Evolutionary conservation across 2,797 vertebrate genomes (phyloP).

Genomic region (Macrochelys suwanniensis): DNA sequence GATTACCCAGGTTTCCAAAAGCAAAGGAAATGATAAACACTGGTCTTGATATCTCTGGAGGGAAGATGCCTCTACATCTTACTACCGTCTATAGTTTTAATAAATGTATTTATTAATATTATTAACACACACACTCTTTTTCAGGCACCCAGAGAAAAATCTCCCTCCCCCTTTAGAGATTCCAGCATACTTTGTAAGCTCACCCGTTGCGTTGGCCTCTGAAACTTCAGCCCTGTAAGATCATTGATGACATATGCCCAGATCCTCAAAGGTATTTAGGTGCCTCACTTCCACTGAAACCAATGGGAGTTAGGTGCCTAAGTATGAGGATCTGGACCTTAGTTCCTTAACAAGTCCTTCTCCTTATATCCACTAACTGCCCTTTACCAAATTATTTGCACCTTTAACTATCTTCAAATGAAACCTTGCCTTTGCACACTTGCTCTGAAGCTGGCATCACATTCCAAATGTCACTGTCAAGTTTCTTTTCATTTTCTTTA

Average conservation of each 20-base stretch:
- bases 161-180: background rate
- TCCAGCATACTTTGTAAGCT: background rate
- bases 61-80: slow-evolving; percentile 3
- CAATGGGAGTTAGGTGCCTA: background rate
- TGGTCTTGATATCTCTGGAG: background rate
- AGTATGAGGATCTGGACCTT: background rate
- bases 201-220: slow-evolving; percentile 10
- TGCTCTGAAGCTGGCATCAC: background rate
- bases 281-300: background rate
- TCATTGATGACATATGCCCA: background rate
- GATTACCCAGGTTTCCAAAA: background rate
- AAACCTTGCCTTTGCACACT: background rate
- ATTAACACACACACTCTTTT: background rate
- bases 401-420: background rate
- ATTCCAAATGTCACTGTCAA: background rate
- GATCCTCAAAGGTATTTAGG: background rate
- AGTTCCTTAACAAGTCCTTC: background rate
- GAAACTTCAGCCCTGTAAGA: background rate
- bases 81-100: slow-evolving; percentile 38
- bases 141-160: slow-evolving; percentile 16
- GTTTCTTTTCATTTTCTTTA: slow-evolving; percentile 25
- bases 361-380: background rate
- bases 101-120: slow-evolving; percentile 7
- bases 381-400: background rate
- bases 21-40: slow-evolving; percentile 58